Evolutionary conservation across 2,888 invertebrate species (phyloP).

Genomic region (Tyria jacobaeae): DNA sequence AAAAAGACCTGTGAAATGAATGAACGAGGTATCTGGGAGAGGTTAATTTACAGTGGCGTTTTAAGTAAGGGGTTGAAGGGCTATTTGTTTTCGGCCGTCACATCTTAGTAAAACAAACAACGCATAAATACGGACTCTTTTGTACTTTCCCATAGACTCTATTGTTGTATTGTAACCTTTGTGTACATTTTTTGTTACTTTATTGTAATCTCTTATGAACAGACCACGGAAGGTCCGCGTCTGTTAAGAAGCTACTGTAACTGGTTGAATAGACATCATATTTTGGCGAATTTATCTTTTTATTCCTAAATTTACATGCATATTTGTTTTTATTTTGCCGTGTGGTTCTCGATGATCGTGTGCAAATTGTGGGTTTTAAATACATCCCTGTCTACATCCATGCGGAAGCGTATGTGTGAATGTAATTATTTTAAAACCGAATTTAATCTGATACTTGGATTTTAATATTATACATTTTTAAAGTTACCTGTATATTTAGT

Average conservation of each 20-base stretch:
- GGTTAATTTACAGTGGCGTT: constrained; percentile 53
- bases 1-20: constrained; percentile 29
- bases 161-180: constrained; percentile 83
- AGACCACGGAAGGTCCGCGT: constrained; percentile 68
- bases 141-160: constrained; percentile 74
- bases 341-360: no score
- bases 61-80: constrained; percentile 72
- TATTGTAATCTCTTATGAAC: constrained; percentile 46
- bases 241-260: constrained; percentile 42
- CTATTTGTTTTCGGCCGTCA: constrained; percentile 84
- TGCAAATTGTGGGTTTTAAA: no score
- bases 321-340: no score
- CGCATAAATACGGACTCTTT: constrained; percentile 78
- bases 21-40: constrained; percentile 12
- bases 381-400: no score
- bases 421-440: no score
- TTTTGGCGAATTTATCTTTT: background rate
- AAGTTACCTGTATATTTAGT: no score
- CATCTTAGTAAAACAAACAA: constrained; percentile 84
- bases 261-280: background rate
- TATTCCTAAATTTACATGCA: no score
- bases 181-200: constrained; percentile 70
- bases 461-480: no score
- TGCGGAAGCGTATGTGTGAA: no score
- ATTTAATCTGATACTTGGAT: no score